phyloP scores from a whole-genome alignment of 2,888 invertebrate genomes.

The Lasioglossum oenotherae region DNA sequence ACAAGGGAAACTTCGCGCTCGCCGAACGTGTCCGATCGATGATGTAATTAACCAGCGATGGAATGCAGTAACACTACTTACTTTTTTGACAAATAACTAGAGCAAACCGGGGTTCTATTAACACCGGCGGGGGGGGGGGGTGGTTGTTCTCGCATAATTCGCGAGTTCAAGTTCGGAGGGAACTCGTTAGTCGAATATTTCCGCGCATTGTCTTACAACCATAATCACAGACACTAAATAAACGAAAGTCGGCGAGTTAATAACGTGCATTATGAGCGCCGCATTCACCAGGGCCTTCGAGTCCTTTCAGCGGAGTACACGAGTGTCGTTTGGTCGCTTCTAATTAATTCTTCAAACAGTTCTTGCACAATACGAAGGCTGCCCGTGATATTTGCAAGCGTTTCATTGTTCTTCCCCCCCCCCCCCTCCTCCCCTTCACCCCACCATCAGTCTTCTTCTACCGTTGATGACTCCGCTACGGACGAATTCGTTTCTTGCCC shows the following conservation, averaged over 20 bases:
- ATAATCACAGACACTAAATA: conserved; percentile 52
- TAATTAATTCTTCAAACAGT: conserved; percentile 62
- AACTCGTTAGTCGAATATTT: conserved; percentile 11
- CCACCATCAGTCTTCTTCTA: background rate
- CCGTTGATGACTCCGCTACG: background rate
- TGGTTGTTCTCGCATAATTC: background rate
- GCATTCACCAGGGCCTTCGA: conserved; percentile 25
- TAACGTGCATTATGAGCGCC: conserved; percentile 46
- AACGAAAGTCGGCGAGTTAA: conserved; percentile 53
- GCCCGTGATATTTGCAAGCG: conserved; percentile 42
- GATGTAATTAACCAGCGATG: background rate
- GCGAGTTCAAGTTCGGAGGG: background rate
- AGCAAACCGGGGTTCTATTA: conserved; percentile 3
- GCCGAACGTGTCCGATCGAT: background rate
- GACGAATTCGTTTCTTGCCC: conserved; percentile 6
- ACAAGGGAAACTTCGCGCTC: background rate
- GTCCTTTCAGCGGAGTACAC: conserved; percentile 41
- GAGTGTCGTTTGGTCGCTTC: conserved; percentile 58
- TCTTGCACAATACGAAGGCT: conserved; percentile 48
- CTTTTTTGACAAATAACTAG: background rate
- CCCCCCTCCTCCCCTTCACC: background rate
- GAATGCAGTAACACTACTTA: background rate
- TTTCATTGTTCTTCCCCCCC: conserved; percentile 19
- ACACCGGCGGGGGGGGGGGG: too few relatives aligned
- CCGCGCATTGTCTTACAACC: conserved; percentile 33